Evolutionary conservation across 2,888 invertebrate species (phyloP), one percentile per base, ranked within the genome.

Genomic region (Plutella xylostella): DNA sequence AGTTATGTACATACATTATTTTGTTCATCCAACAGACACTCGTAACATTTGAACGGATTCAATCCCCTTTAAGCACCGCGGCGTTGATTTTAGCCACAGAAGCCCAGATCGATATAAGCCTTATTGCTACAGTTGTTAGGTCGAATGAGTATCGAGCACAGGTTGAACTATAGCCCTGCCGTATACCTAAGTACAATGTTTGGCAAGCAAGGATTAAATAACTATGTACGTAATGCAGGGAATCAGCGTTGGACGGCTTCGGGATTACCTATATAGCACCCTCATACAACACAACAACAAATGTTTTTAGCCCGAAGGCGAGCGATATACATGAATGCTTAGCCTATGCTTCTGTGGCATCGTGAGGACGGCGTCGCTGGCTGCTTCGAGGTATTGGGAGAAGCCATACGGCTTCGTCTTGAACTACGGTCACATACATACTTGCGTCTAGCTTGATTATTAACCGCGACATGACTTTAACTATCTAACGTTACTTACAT

Each of bases 201-300:
- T 67, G 62, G 68, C 65, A 63, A 70, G 70, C 65, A 70, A 63
- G 80, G 78, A 80, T 80, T 80, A 79, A 77, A 71, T 72, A 76
- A 74, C 74, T 75, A 71, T 68, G 51, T 78, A 77, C 70, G 68
- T 79, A 82, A 78, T 76, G 63, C 76, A 68, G 72, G 79, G 77
- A 75, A 76, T 71, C 74, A 68, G 68, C 73, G 67, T 72, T 79
- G 73, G 76, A 76, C 77, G 82, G 80, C 79, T 80, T 80, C 79
- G 53, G 80, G 80, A 79, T 82, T 80, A 82, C 77, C 69, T 69
- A 68, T 66, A 67, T 78, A 78, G 78, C 73, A 61, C 77, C 72
- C 65, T 68, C 63, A 67, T 72, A n/a, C n/a, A n/a, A n/a, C n/a
- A n/a, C n/a, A 76, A 70, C 72, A 75, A 76, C 78, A 77, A 79